Conservation (phyloP, 2,888 invertebrate species). For the Drosophila trichaetosa region DNA sequence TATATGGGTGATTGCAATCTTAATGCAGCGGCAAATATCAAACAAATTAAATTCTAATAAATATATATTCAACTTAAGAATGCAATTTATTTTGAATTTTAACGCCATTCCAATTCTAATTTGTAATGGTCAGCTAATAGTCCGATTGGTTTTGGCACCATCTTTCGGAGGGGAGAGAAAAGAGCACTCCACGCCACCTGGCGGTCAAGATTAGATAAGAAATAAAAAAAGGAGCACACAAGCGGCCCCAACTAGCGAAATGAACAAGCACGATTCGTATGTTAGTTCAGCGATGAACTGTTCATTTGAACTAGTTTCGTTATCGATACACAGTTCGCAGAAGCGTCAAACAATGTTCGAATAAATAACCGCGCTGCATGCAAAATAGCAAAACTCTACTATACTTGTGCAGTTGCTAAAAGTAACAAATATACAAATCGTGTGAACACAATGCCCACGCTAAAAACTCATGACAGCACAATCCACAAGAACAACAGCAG, state of each 20-base stretch:
- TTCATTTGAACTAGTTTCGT: constrained; percentile 19
- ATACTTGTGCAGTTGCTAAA: neutral
- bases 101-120: neutral
- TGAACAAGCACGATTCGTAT: neutral
- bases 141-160: neutral
- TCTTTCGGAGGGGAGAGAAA: neutral
- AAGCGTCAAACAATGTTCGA: constrained; percentile 45
- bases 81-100: constrained; percentile 1
- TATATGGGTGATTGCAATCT: constrained; percentile 25
- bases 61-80: constrained; percentile 30
- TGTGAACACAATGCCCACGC: constrained; percentile 32
- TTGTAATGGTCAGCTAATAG: neutral
- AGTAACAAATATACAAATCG: neutral
- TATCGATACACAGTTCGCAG: constrained; percentile 28
- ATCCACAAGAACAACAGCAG: constrained; percentile 25
- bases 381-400: neutral
- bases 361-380: constrained; percentile 18
- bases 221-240: too few species aligned
- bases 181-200: neutral
- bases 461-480: constrained; percentile 26
- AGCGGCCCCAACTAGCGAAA: neutral
- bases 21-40: constrained; percentile 56
- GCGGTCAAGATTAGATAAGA: neutral
- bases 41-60: constrained; percentile 58
- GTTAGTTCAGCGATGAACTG: neutral